Conservation (phyloP, 2,797 vertebrate genomes). For the Rhyacichthys aspro region DNA sequence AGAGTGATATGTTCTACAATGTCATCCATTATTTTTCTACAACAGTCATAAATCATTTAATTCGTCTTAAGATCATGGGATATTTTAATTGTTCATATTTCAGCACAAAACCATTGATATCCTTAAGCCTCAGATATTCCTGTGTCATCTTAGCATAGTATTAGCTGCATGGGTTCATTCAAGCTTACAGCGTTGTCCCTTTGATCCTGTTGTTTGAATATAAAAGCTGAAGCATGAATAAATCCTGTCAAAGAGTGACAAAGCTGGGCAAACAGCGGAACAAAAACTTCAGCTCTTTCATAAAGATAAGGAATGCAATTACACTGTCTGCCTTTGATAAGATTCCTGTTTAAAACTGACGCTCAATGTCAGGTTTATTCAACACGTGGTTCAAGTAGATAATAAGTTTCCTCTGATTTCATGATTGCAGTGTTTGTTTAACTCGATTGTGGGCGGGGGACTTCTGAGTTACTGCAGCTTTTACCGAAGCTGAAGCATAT, state of each 20-base stretch:
- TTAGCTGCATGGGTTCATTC: slow-evolving; percentile 3
- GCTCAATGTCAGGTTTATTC: slow-evolving; percentile 32
- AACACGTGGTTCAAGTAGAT: slow-evolving; percentile 31
- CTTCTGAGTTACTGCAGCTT: background rate
- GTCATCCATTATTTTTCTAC: no score
- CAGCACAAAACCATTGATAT: slow-evolving; percentile 1
- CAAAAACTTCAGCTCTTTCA: slow-evolving; percentile 50
- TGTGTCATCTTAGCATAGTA: slow-evolving; percentile 2
- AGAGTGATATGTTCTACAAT: no score
- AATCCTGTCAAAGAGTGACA: slow-evolving; percentile 24
- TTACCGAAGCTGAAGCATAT: background rate
- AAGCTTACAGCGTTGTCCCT: slow-evolving; percentile 1
- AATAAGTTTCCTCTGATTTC: slow-evolving; percentile 20
- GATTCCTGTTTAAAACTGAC: slow-evolving; percentile 10
- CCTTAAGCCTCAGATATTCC: slow-evolving; percentile 10
- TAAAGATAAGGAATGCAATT: slow-evolving; percentile 38
- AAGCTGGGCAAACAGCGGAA: slow-evolving; percentile 29
- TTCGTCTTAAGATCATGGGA: no score
- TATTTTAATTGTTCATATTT: background rate
- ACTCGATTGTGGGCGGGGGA: slow-evolving; percentile 5
- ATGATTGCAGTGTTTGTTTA: slow-evolving; percentile 35
- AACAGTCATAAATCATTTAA: no score
- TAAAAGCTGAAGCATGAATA: slow-evolving; percentile 18
- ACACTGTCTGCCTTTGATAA: slow-evolving; percentile 29
- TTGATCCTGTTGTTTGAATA: slow-evolving; percentile 31